Evolutionary conservation across 2,113 vertebrate species (phyloP).

Genomic region (Pomatostomus ruficeps): DNA sequence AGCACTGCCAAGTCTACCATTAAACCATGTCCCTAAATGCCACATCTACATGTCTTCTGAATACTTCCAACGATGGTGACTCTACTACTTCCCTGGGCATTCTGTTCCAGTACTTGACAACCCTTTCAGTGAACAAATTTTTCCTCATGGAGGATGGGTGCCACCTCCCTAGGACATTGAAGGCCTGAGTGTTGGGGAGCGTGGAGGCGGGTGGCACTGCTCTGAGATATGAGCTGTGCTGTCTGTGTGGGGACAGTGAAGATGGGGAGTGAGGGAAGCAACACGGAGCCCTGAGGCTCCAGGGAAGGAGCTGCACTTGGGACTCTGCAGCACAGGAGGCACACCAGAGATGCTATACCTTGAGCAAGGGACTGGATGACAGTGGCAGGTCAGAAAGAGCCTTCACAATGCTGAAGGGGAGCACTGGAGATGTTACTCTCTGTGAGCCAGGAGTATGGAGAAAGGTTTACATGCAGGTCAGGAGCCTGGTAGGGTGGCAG

Average conservation of each 20-base stretch:
- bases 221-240: background rate
- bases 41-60: background rate
- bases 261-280: background rate
- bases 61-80: background rate
- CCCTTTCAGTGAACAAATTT: background rate
- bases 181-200: background rate
- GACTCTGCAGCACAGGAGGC: background rate
- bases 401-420: background rate
- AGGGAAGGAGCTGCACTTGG: background rate
- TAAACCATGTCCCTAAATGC: background rate
- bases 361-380: background rate
- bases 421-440: background rate
- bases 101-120: background rate
- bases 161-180: background rate
- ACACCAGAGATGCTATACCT: background rate
- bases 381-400: background rate
- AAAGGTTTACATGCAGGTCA: rapidly evolving
- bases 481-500: background rate
- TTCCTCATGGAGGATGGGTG: background rate
- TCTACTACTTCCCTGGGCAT: background rate
- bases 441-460: background rate
- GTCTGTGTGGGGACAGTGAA: rapidly evolving
- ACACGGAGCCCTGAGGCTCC: background rate
- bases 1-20: background rate
- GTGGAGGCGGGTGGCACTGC: rapidly evolving